Conservation (phyloP, 2,113 vertebrate species). For the Raphicerus campestris region DNA sequence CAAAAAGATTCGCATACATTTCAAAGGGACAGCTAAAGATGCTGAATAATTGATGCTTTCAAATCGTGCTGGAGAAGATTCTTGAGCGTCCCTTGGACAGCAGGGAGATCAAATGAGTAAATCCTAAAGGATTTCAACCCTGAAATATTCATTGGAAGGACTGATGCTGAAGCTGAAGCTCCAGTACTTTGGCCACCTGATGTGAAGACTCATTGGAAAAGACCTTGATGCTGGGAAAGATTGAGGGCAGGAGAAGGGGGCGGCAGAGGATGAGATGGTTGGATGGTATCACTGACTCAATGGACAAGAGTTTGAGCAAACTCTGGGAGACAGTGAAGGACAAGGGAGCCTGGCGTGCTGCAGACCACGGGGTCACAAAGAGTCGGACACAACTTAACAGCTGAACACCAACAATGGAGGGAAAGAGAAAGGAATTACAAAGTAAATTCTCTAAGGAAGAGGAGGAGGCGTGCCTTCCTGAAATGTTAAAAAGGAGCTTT, state of each 20-base stretch:
- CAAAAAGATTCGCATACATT: neutral
- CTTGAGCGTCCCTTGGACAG: neutral
- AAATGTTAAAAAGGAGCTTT: neutral
- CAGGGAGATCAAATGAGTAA: neutral
- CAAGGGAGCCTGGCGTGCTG: neutral
- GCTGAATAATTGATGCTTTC: neutral
- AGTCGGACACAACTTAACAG: neutral
- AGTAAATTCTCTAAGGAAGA: neutral
- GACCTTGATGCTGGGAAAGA: neutral
- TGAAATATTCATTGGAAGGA: neutral
- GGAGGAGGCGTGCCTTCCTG: too few relatives aligned
- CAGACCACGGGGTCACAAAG: neutral
- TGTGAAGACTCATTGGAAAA: neutral
- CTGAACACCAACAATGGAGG: neutral
- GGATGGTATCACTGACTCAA: neutral
- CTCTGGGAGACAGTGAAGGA: neutral
- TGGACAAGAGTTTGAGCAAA: neutral
- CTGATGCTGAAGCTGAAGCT: neutral
- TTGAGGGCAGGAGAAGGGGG: neutral
- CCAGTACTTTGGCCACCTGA: neutral
- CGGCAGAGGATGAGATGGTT: neutral
- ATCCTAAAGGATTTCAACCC: neutral
- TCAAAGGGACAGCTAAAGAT: neutral
- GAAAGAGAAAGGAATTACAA: neutral
- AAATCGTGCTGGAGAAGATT: neutral